Base-by-base conservation (phyloP, 2,113 vertebrate genomes). In the Papio anubis region DNA sequence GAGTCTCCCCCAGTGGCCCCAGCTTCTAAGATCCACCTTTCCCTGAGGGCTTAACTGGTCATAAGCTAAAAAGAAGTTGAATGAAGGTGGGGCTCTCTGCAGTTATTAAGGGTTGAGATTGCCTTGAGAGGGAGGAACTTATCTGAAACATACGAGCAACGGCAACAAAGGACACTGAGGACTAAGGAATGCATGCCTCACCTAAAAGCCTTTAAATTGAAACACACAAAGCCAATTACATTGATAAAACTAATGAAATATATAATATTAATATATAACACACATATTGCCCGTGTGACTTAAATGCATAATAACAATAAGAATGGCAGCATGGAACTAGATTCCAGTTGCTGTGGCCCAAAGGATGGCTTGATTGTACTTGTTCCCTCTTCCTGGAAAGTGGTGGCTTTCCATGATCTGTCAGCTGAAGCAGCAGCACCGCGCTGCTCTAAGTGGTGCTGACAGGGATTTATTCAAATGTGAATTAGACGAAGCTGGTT, bases 291-390 rank as follows among this genome's bases (percentile, higher is more conserved):
- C 57, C 40, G 32, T 13, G 5, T 30, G 45, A 32, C 76, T 50
- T 66, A 38, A 21, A 20, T 7, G 32, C 6, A 1, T 17, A 9
- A 3, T n/a, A 14, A 38, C 3, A 11, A 32, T 13, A 45, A 17
- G 1, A 14, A 6, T 11, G 40, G 11, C 11, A 2, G 9, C 13
- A 16, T 5, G 5, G 52, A 57, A 45, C 50, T 0, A 17, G 27
- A 27, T 16, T 38, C 3, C 2, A 9, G 27, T 45, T 25, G 38
- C 17, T 66, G 45, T 35, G 70, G 35, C 25, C 20, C 23, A 1
- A 35, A 20, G 18, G 9, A n/a, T 14, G 78, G 14, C 21, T 27
- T 20, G 59, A 35, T 30, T 5, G 13, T 10, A 30, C n/a, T 55
- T 48, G 13, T 66, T 88, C 32, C 76, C 30, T 2, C 48, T 30